Evolutionary conservation across 2,888 invertebrate species (phyloP).

Genomic region (Sicus ferrugineus): DNA sequence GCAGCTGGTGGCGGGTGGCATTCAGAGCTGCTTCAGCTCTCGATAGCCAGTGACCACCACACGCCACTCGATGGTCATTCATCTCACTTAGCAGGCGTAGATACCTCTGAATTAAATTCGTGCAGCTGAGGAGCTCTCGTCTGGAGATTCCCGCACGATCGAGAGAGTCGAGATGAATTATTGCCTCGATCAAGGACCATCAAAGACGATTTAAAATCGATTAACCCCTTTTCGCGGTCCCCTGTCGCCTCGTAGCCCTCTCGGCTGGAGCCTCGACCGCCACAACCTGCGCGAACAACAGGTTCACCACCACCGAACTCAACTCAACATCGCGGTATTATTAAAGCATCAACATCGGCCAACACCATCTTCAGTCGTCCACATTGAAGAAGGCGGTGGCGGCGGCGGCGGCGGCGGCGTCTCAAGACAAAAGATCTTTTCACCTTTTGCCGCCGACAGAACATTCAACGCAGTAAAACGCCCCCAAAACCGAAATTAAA

Average conservation of each 20-base stretch:
- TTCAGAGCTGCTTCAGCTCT: background rate
- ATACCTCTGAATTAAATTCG: background rate
- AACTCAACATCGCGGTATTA: constrained; percentile 3
- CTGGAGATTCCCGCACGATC: background rate
- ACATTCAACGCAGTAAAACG: constrained; percentile 59
- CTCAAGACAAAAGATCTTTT: constrained; percentile 56
- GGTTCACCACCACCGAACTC: constrained; percentile 22
- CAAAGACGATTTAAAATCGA: constrained; percentile 64
- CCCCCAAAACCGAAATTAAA: constrained; percentile 47
- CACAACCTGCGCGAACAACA: background rate
- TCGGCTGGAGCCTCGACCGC: background rate
- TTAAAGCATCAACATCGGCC: constrained; percentile 28
- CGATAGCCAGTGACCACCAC: background rate
- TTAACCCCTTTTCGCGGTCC: constrained; percentile 56
- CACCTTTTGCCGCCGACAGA: constrained; percentile 57
- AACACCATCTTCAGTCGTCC: constrained; percentile 21
- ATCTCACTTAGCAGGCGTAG: background rate
- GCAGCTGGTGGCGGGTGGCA: background rate
- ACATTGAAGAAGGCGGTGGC: background rate
- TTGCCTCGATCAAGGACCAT: constrained; percentile 57
- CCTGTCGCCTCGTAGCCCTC: background rate
- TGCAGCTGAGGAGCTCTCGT: background rate
- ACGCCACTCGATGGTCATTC: constrained; percentile 17
- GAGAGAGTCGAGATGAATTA: constrained; percentile 45
- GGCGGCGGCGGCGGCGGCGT: constrained; percentile 39